These are phyloP conservation scores for Mesitornis unicolor DNA, from an alignment of 2,113 vertebrate species.

Conservation along the genomic window DNA sequence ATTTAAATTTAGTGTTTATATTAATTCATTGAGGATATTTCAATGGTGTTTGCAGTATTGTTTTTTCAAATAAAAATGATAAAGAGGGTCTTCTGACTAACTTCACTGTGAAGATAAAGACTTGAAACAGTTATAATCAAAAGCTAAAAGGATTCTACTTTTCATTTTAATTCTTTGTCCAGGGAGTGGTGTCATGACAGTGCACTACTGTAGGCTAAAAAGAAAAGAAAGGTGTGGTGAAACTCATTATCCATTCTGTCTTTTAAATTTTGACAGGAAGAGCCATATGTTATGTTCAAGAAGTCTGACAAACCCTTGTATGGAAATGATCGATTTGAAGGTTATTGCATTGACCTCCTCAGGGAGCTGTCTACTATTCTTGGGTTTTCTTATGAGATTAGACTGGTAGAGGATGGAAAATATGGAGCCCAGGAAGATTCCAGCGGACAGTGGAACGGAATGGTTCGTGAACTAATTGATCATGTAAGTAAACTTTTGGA, in stretches of 20 bases:
- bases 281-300: slow-evolving; percentile 98
- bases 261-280: slow-evolving; percentile 80
- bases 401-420: slow-evolving; percentile 92
- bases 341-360: slow-evolving; percentile 95
- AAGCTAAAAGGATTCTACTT: not conserved
- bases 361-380: slow-evolving; percentile 91
- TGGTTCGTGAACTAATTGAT: slow-evolving; percentile 96
- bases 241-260: not conserved
- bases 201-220: not conserved
- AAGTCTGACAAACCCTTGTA: slow-evolving; percentile 97
- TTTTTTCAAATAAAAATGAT: not conserved
- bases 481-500: slow-evolving; percentile 83
- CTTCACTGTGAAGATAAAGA: not conserved
- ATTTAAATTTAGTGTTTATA: not conserved
- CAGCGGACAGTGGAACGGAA: slow-evolving; percentile 96
- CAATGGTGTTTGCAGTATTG: not conserved
- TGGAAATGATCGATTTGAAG: slow-evolving; percentile 96
- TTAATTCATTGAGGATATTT: not conserved
- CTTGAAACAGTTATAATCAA: not conserved
- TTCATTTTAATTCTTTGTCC: not conserved
- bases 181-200: not conserved
- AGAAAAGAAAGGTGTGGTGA: not conserved
- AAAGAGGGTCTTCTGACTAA: not conserved
- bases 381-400: slow-evolving; percentile 93
- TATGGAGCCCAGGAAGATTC: slow-evolving; percentile 95